Conservation (phyloP, 1,140 invertebrate species). For the Drosophila nasuta region DNA sequence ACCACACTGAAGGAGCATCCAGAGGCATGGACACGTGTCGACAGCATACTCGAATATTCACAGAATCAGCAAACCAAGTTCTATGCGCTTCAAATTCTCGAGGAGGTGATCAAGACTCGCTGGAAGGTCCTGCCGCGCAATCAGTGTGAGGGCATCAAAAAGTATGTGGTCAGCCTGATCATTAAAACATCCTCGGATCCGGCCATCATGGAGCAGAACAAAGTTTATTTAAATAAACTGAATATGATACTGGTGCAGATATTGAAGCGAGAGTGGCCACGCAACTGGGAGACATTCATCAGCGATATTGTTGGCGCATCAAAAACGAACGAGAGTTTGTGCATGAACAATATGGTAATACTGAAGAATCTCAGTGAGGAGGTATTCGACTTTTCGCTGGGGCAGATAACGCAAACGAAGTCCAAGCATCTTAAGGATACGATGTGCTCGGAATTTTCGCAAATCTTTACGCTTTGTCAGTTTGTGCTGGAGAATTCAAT, state of each 20-base stretch:
- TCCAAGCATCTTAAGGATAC: slow-evolving; percentile 99
- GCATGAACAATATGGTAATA: slow-evolving; percentile 99
- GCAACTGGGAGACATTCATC: slow-evolving; percentile 99
- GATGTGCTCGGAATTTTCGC: slow-evolving; percentile 99
- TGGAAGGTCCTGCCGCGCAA: slow-evolving; percentile 99
- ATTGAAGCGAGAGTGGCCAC: slow-evolving; percentile 99
- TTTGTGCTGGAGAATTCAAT: slow-evolving; percentile 99
- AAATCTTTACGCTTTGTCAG: slow-evolving; percentile 98
- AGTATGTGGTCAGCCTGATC: slow-evolving; percentile 99
- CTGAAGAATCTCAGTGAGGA: slow-evolving; percentile 99
- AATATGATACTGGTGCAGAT: slow-evolving; percentile 99
- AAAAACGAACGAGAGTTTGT: slow-evolving; percentile 99
- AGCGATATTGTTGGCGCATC: slow-evolving; percentile 99
- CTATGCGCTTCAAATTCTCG: slow-evolving; percentile 99
- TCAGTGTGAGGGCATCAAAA: slow-evolving; percentile 99
- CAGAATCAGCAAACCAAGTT: slow-evolving; percentile 99
- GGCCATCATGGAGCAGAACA: slow-evolving; percentile 94
- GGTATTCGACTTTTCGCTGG: slow-evolving; percentile 99
- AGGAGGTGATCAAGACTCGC: slow-evolving; percentile 99
- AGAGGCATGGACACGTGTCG: slow-evolving; percentile 99
- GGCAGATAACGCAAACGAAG: slow-evolving; percentile 99
- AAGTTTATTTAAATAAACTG: slow-evolving; percentile 98
- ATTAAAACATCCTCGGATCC: slow-evolving; percentile 99
- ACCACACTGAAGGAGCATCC: slow-evolving; percentile 99
- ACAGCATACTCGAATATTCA: slow-evolving; percentile 98